phyloP scores from a whole-genome alignment of 2,888 invertebrate genomes.

The Diadegma fenestrale region DNA sequence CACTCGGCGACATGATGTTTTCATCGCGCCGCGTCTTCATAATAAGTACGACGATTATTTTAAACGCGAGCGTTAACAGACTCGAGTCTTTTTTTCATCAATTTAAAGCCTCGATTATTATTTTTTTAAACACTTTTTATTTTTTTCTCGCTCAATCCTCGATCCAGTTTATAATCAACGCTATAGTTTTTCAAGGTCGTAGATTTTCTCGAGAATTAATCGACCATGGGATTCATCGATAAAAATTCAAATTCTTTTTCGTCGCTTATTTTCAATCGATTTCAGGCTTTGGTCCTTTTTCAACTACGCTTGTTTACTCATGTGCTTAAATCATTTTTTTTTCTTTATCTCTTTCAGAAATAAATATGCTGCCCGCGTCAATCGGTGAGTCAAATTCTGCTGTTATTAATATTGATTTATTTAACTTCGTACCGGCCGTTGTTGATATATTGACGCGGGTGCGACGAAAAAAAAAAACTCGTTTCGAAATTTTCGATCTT shows the following conservation, averaged over 20 bases:
- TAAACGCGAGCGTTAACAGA: constrained; percentile 69
- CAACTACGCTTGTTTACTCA: background rate
- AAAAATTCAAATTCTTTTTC: background rate
- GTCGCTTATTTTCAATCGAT: background rate
- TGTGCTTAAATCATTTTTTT: constrained; percentile 12
- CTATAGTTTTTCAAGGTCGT: background rate
- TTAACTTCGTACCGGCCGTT: background rate
- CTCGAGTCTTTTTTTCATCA: constrained; percentile 38
- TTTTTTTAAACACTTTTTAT: background rate
- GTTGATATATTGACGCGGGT: background rate
- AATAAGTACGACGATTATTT: constrained; percentile 72
- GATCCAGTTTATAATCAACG: background rate
- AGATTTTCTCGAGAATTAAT: background rate
- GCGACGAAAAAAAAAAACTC: background rate
- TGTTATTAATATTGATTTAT: constrained; percentile 6
- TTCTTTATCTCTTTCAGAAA: background rate
- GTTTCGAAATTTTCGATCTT: background rate
- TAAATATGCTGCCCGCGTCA: background rate
- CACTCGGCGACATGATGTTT: constrained; percentile 71
- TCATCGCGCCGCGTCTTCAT: constrained; percentile 72
- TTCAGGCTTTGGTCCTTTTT: background rate
- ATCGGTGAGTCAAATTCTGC: background rate
- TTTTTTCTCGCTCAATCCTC: background rate
- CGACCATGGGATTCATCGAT: background rate
- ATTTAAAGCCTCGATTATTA: background rate